A percentile compares a stretch with the other conserved stretches of the same genome.
These are phyloP conservation scores for Lota lota DNA, from an alignment of 2,113 vertebrate genomes.

Conservation along the genomic window DNA sequence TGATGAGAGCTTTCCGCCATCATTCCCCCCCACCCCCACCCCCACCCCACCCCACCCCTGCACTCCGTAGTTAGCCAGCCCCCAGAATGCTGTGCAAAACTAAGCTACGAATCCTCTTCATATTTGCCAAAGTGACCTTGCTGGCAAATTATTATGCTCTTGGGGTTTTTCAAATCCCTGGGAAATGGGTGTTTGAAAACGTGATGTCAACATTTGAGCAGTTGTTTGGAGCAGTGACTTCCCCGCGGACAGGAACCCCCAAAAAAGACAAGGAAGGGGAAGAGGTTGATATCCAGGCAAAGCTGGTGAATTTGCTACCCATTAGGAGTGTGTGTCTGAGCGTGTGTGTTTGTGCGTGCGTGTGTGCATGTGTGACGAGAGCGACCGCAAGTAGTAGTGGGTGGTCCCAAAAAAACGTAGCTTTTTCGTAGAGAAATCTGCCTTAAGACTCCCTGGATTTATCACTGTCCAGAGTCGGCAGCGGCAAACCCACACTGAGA, in stretches of 20 bases:
- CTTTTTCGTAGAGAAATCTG: conserved; percentile 62
- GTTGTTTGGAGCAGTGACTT: conserved; percentile 51
- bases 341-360: conserved; percentile 18
- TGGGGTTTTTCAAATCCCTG: conserved; percentile 18
- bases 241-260: conserved; percentile 39
- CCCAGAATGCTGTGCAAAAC: too few relatives aligned
- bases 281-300: conserved; percentile 44
- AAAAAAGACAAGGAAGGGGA: neutral
- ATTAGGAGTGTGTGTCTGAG: conserved; percentile 47
- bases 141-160: neutral
- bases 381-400: conserved; percentile 57
- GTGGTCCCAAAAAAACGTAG: conserved; percentile 60
- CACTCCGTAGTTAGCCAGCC: conserved; percentile 12
- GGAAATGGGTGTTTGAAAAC: conserved; percentile 38
- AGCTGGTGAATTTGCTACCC: conserved; percentile 58
- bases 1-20: conserved; percentile 30
- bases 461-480: conserved; percentile 51
- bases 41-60: conserved; percentile 20
- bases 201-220: conserved; percentile 42
- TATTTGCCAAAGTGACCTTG: too few relatives aligned
- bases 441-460: conserved; percentile 60
- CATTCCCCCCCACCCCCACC: conserved; percentile 32
- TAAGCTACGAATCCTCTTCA: too few relatives aligned
- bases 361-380: conserved; percentile 22
- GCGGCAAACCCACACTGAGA: conserved; percentile 42